Conservation (phyloP, 2,797 vertebrate genomes). For the Pachyuromys duprasi region DNA sequence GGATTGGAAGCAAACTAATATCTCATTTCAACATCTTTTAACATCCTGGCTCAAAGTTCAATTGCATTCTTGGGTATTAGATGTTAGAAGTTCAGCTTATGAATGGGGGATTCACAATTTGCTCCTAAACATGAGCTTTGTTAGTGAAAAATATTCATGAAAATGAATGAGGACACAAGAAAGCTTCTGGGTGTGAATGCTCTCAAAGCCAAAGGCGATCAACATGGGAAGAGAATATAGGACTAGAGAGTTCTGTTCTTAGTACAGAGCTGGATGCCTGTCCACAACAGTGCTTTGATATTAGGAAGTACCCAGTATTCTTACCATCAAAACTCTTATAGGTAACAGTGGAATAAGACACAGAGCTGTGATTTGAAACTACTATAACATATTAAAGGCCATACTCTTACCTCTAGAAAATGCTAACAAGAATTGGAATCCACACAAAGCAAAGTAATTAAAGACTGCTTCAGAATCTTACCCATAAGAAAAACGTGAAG, state of each 20-base stretch:
- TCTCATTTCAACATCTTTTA: background rate
- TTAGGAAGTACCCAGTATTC: background rate
- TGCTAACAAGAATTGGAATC: background rate
- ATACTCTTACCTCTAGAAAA: constrained; percentile 8
- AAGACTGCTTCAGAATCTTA: background rate
- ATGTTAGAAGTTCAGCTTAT: background rate
- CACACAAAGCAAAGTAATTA: constrained; percentile 49
- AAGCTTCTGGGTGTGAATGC: background rate
- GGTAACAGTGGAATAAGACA: background rate
- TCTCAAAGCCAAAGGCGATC: background rate
- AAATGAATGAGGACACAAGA: background rate
- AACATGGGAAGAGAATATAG: background rate
- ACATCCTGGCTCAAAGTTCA: background rate
- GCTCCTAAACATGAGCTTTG: background rate
- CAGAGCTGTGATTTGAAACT: background rate
- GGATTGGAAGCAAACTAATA: background rate
- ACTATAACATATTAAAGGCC: background rate
- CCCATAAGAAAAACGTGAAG: constrained; percentile 3
- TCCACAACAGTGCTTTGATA: background rate
- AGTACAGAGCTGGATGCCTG: background rate
- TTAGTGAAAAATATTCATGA: background rate
- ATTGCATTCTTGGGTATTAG: background rate
- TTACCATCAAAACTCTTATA: background rate
- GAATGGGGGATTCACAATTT: background rate
- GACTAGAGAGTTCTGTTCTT: background rate